Base-by-base conservation (phyloP, 1,140 invertebrate species). In the Eupeodes corollae region DNA sequence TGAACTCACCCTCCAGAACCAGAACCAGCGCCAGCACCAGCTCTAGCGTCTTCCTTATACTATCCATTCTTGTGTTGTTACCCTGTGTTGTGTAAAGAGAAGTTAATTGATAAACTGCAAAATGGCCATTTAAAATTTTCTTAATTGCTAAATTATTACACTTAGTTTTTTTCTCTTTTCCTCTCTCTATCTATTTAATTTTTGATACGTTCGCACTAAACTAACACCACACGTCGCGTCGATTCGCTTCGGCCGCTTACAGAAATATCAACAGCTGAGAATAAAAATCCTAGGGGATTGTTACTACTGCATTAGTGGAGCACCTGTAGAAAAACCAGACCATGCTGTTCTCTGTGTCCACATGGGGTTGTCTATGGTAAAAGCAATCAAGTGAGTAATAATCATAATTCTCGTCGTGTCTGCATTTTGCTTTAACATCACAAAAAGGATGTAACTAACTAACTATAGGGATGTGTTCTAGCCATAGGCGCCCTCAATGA, bases 241-340 rank as follows among this genome's bases (percentile, higher is more conserved):
- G 26, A n/a, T n/a, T 42, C 41, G 32, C 18, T 31, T 19, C 13
- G 3, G 14, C 13, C 34, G 2, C 39, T 18, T 32, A 45, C 34
- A 84, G 85, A 91, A 90, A 80, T 95, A 93, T 69, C 83, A 94
- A 65, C 91, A 95, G 67, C 70, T 94, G 49, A 76, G 92, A 35
- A 95, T 96, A 50, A 96, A 95, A 76, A 95, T 95, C 65, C 77
- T 95, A 14, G 91, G 92, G 1, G 92, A 95, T 70, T 95, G 91
- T 69, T 95, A 96, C 70, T 95, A 96, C 72, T 95, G 91, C 67
- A 91, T 95, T 59, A 91, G 89, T 69, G 88, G 87, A 11, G 90
- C 89, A 31, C 91, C 91, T 0, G 78, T 84, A 39, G 88, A 93
- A 67, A 72, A 88, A 48, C 77, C 84, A 0, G 91, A 96, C 67